Base-by-base conservation (phyloP, 1,140 invertebrate genomes). In the Patella vulgata region DNA sequence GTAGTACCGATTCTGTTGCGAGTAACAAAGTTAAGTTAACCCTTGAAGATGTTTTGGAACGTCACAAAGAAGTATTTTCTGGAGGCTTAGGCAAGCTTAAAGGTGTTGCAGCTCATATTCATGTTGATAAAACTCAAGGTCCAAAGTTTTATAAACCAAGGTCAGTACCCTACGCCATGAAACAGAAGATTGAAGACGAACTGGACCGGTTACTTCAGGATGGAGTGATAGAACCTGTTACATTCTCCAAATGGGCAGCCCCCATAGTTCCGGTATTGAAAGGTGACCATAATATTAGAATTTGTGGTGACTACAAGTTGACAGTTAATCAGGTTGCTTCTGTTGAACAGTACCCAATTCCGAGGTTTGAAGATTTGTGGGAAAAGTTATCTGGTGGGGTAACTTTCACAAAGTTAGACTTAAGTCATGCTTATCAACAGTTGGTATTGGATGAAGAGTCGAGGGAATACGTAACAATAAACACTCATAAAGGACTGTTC, bases 271-370 rank as follows among this genome's bases (percentile, higher is more conserved):
- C n/a, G n/a, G n/a, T n/a, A n/a, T n/a, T n/a, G n/a, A n/a, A n/a
- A n/a, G n/a, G n/a, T n/a, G n/a, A n/a, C n/a, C n/a, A n/a, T n/a
- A n/a, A 56, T 25, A 66, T 85, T 11, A 56, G 79, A 14, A 59
- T 84, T n/a, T 82, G 82, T 70, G 81, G 78, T 12, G 78, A 84
- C 59, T 84, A 68, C 50, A 78, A 75, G 30, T 46, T 74, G 3
- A 81, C 80, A 4, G 42, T 82, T 6, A 86, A 86, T 68, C 71
- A 40, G 33, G 39, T 54, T 9, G 28, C 53, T 19, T 59, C 55
- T 17, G 50, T 65, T 19, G 44, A 67, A 33, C 53, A 59, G 25
- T 79, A 83, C 53, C 77, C 79, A 0, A 33, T 81, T 12, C 78
- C 81, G 52, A 33, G 64, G 46, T 64, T 68, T 12, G 77, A 80